Percentiles rank a stretch among this genome's conserved stretches.
Conservation (phyloP, 2,113 vertebrate genomes). For the Pseudorectes ferrugineus region DNA sequence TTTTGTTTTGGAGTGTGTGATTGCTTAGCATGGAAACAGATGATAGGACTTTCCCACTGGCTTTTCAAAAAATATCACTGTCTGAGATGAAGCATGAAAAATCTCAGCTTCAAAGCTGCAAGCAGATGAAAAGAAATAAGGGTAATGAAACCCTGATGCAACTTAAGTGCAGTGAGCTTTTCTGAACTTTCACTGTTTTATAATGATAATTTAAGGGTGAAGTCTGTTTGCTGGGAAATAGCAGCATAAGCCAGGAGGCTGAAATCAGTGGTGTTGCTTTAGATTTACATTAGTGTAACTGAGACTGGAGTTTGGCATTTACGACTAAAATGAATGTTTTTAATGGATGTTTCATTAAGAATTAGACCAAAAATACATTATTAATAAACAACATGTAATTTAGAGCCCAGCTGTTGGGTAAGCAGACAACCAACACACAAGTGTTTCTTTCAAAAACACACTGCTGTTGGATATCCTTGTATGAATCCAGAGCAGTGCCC, state of each 20-base stretch:
- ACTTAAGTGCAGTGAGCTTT: not conserved
- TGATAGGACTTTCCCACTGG: not conserved
- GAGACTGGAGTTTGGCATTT: not conserved
- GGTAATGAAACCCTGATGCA: not conserved
- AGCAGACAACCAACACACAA: not conserved
- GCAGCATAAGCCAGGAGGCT: not conserved
- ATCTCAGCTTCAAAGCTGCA: not conserved
- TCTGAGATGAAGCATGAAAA: slow-evolving; percentile 4
- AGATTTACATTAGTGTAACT: not conserved
- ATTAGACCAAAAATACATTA: not conserved
- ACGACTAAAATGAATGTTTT: not conserved
- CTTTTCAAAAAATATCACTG: not conserved
- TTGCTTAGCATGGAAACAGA: not conserved
- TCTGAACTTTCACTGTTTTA: not conserved
- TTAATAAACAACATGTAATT: not conserved
- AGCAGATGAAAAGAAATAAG: not conserved
- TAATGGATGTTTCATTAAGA: not conserved
- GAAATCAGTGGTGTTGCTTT: not conserved
- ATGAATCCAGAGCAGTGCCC: not conserved
- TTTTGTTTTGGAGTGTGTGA: not conserved
- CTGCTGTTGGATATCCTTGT: not conserved
- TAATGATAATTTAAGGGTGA: not conserved
- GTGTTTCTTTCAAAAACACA: not conserved
- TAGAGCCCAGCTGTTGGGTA: not conserved
- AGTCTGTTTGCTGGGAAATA: not conserved